A percentile compares a stretch with the other conserved stretches of the same genome.
Conservation (phyloP, 2,113 vertebrate species). For the Vimba vimba region DNA sequence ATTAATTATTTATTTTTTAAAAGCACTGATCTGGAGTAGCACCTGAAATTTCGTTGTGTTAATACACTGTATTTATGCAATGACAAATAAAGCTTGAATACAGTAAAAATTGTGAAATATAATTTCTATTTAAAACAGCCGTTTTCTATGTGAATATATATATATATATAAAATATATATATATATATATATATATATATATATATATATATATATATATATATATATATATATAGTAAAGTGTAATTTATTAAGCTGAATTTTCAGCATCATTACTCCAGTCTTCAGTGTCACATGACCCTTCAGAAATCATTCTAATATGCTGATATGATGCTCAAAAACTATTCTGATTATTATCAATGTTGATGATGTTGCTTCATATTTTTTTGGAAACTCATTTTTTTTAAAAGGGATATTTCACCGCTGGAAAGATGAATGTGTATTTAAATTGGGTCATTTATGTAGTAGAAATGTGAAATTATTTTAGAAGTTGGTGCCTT, state of each 20-base stretch:
- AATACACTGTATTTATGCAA: too few species aligned
- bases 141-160: background rate
- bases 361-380: background rate
- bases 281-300: background rate
- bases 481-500: too few species aligned
- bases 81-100: background rate
- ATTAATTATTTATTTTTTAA: too few species aligned
- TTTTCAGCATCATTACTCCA: background rate
- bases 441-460: too few species aligned
- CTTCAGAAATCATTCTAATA: background rate
- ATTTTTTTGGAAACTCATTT: background rate
- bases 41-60: too few species aligned
- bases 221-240: background rate
- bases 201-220: too few species aligned
- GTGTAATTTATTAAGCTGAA: background rate
- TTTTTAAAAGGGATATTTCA: background rate
- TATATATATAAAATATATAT: too few species aligned
- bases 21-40: too few species aligned
- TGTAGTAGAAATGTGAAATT: too few species aligned
- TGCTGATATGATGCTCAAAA: background rate
- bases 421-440: too few species aligned
- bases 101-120: background rate
- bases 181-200: too few species aligned
- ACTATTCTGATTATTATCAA: background rate
- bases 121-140: background rate